Evolutionary conservation across 2,797 vertebrate genomes (phyloP).

Genomic region (Brachyrhaphis roseni): DNA sequence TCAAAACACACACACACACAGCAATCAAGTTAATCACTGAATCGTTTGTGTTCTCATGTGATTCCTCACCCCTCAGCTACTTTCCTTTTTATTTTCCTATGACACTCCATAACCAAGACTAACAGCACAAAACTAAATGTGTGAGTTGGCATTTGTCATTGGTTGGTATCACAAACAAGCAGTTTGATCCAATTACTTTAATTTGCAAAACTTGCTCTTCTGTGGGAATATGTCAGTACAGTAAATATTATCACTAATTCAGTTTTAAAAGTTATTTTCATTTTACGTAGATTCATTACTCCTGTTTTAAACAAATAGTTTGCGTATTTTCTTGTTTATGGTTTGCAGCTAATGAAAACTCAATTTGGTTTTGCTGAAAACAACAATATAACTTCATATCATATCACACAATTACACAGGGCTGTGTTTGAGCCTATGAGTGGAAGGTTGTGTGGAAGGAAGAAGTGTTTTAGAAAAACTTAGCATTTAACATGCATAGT

Average conservation of each 20-base stretch:
- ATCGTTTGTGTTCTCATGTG: not conserved
- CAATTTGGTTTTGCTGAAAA: not conserved
- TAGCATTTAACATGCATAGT: not conserved
- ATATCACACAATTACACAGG: not conserved
- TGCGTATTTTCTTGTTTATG: not conserved
- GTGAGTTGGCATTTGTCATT: not conserved
- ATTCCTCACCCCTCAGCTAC: not conserved
- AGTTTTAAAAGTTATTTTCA: not conserved
- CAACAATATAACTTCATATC: not conserved
- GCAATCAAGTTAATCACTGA: not conserved
- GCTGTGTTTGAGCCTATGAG: not conserved
- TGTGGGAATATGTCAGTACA: not conserved
- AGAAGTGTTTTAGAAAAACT: not conserved
- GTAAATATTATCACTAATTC: not conserved
- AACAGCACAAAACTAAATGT: not conserved
- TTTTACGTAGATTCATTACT: not conserved
- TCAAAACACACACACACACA: not conserved
- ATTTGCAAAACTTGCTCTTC: not conserved
- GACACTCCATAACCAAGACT: not conserved
- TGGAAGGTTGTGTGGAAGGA: not conserved
- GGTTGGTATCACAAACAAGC: not conserved
- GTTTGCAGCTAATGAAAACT: not conserved
- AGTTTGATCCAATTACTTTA: not conserved
- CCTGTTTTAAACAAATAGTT: not conserved
- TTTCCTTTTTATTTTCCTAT: not conserved